phyloP scores from a whole-genome alignment of 1,140 invertebrate species.

The Leptoteleia sp. region DNA sequence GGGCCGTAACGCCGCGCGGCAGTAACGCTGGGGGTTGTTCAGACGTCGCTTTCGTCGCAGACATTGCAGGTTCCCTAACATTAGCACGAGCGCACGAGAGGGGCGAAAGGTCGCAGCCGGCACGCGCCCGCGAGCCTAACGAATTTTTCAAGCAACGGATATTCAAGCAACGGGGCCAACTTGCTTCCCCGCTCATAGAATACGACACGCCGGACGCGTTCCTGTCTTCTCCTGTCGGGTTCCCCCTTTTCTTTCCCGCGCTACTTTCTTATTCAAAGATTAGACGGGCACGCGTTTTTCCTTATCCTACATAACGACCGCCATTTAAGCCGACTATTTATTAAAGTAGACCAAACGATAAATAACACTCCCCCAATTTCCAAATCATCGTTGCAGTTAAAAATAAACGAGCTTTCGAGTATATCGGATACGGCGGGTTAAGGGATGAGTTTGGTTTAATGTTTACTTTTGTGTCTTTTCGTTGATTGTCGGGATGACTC shows the following conservation, averaged over 20 bases:
- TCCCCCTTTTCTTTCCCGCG: slow-evolving; percentile 45
- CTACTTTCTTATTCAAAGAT: slow-evolving; percentile 57
- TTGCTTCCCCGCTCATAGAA: slow-evolving; percentile 53
- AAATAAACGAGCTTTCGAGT: too few species aligned
- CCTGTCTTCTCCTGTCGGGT: slow-evolving; percentile 44
- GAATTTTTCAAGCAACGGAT: slow-evolving; percentile 68
- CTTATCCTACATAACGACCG: slow-evolving; percentile 36
- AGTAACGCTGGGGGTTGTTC: slow-evolving; percentile 57
- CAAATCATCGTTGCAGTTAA: too few species aligned
- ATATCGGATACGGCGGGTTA: too few species aligned
- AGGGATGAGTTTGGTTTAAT: too few species aligned
- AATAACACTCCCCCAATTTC: background rate
- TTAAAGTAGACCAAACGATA: slow-evolving; percentile 4
- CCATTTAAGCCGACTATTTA: slow-evolving; percentile 30
- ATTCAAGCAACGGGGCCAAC: slow-evolving; percentile 55
- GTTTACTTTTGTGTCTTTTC: too few species aligned
- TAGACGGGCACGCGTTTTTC: slow-evolving; percentile 55
- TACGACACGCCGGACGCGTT: slow-evolving; percentile 53
- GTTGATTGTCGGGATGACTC: too few species aligned
- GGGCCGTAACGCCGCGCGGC: slow-evolving; percentile 23
- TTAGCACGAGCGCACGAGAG: slow-evolving; percentile 63
- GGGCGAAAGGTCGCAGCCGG: slow-evolving; percentile 67
- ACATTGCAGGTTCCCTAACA: slow-evolving; percentile 62
- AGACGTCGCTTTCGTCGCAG: slow-evolving; percentile 49
- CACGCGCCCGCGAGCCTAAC: slow-evolving; percentile 66